Conservation (phyloP, 30 jellyfish, hydroid and myxozoan species). For the Aurelia sp. region DNA sequence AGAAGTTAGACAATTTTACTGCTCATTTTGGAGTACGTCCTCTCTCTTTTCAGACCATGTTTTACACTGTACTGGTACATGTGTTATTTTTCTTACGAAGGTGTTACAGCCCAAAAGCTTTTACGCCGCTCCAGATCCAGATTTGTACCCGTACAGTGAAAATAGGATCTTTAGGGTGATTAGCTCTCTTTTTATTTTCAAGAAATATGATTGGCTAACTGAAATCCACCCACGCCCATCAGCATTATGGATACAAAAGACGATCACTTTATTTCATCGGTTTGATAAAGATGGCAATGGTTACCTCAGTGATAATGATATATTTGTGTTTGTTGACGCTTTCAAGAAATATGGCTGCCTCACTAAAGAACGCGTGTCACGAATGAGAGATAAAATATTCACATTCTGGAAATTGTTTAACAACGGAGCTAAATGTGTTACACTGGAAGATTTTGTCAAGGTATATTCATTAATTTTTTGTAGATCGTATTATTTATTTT, state of each 20-base stretch:
- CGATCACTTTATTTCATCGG: conserved; percentile 49
- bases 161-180: not conserved
- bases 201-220: conserved; percentile 62
- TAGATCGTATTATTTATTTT: too few relatives aligned
- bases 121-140: too few relatives aligned
- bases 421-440: conserved; percentile 49
- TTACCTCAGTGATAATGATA: conserved; percentile 45
- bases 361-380: conserved; percentile 44
- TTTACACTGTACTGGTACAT: too few relatives aligned
- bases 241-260: conserved; percentile 52
- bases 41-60: too few relatives aligned
- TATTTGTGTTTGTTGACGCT: conserved; percentile 32
- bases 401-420: conserved; percentile 62
- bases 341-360: conserved; percentile 52
- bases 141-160: too few relatives aligned
- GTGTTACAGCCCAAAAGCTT: too few relatives aligned
- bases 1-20: too few relatives aligned
- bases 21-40: too few relatives aligned
- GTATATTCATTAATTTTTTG: not conserved
- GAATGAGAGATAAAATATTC: conserved; percentile 64
- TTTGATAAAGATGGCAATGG: conserved; percentile 70
- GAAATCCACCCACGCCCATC: conserved; percentile 65
- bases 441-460: conserved; percentile 66
- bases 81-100: too few relatives aligned
- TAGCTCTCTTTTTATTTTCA: conserved; percentile 1